These are phyloP conservation scores for Tiaroga cobitis DNA, from an alignment of 2,797 vertebrate genomes.

Conservation along the genomic window DNA sequence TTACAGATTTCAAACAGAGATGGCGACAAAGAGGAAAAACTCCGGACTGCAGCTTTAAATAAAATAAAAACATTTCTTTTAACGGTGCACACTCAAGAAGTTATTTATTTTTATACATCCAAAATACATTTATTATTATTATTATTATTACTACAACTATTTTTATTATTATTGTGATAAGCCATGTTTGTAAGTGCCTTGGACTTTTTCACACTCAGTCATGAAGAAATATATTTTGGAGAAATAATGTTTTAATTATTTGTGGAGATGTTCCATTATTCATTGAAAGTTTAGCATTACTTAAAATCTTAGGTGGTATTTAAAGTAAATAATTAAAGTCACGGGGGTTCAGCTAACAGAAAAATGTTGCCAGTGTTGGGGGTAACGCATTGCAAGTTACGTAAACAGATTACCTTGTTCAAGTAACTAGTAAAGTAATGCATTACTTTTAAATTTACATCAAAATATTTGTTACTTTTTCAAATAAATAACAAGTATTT, in stretches of 20 bases:
- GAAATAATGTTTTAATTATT: background rate
- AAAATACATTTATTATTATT: background rate
- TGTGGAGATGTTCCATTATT: background rate
- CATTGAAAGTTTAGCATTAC: background rate
- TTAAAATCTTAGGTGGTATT: background rate
- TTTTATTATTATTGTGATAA: background rate
- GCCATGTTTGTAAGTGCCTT: background rate
- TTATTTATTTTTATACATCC: background rate
- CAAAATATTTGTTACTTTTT: background rate
- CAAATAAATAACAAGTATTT: background rate
- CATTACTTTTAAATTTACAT: background rate
- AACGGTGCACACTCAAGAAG: background rate
- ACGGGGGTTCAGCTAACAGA: background rate
- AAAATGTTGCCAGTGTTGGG: background rate
- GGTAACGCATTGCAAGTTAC: too few species aligned
- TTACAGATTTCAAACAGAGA: too few species aligned
- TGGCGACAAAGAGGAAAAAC: too few species aligned
- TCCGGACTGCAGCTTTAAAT: too few species aligned
- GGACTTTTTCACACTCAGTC: background rate
- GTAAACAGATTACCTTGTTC: background rate
- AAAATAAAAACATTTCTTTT: background rate
- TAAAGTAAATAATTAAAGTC: background rate
- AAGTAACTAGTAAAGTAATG: background rate
- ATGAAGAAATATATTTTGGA: too few species aligned
- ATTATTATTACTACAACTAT: background rate